Evolutionary conservation across 2,797 vertebrate species (phyloP), one percentile per base, ranked within the genome.

Genomic region (Picus viridis): DNA sequence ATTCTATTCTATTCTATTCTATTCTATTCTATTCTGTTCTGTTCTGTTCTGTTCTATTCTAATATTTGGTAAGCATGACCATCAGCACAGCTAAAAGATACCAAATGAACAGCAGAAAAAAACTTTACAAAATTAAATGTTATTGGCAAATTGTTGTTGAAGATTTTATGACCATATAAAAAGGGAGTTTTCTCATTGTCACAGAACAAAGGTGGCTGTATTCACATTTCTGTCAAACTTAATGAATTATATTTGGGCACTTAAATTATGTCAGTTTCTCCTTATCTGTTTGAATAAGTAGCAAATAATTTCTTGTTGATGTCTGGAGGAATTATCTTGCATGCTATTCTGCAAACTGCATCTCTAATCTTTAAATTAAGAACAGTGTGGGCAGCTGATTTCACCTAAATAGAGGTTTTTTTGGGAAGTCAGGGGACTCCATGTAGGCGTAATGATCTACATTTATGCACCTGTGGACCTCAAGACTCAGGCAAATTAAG

Each of bases 381-480:
- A 92, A 85, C 63, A 63, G 57, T 61, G 92, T 94, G 73, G 93
- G 93, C 63, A 81, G 90, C 89, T 75, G 62, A 89, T 90, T 96
- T 90, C 79, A 92, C 93, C 82, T 94, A 92, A 93, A 93, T 65
- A 91, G 70, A 90, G 14, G 8, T 0, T 18, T 76, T 92, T 80
- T 69, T 70, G 54, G 73, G 56, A 93, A 94, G 75, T 95, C 88
- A 90, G 76, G 70, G 78, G 95, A 92, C 76, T 94, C 85, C 63
- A 23, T 73, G 90, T 89, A 76, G 86, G 86, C 16, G 86, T 90
- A 94, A 83, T 78, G 67, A 83, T 94, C 70, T 89, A n/a, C 86
- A 67, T 94, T 95, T 89, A 89, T 67, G 74, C 79, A 93, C 90
- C 94, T 93, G 70, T 88, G 73, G 89, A 94, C 90, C 73, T 92